Evolutionary conservation across 2,113 vertebrate species (phyloP).

Genomic region (Columba livia): DNA sequence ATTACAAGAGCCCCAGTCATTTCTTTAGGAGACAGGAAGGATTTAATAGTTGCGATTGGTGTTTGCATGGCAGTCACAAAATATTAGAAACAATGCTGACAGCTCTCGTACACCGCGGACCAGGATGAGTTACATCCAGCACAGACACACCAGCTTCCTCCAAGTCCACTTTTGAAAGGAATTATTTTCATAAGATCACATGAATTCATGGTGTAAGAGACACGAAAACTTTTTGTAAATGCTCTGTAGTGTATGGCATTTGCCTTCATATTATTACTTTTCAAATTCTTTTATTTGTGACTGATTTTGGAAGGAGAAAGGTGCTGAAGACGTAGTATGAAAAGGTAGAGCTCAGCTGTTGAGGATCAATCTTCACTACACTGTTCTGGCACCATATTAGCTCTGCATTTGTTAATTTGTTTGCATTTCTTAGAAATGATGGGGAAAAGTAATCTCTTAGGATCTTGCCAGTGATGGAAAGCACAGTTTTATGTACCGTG

Average conservation of each 20-base stretch:
- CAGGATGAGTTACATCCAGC: not conserved
- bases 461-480: not conserved
- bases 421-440: conserved; percentile 27
- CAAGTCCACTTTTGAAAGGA: not conserved
- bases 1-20: not conserved
- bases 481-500: not conserved
- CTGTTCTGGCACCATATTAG: not conserved
- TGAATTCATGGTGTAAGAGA: not conserved
- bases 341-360: conserved; percentile 16
- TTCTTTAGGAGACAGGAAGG: not conserved
- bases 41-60: not conserved
- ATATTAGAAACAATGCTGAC: not conserved
- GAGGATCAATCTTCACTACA: not conserved
- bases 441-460: not conserved
- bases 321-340: not conserved
- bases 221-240: not conserved
- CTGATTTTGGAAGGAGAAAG: conserved; percentile 10
- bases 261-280: conserved; percentile 3
- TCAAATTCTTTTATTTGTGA: not conserved
- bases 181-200: not conserved
- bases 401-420: conserved; percentile 47
- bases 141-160: not conserved
- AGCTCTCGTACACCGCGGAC: not conserved
- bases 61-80: not conserved
- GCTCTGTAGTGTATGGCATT: not conserved